phyloP scores from a whole-genome alignment of 2,888 invertebrate species.

The Campoplex capitator region DNA sequence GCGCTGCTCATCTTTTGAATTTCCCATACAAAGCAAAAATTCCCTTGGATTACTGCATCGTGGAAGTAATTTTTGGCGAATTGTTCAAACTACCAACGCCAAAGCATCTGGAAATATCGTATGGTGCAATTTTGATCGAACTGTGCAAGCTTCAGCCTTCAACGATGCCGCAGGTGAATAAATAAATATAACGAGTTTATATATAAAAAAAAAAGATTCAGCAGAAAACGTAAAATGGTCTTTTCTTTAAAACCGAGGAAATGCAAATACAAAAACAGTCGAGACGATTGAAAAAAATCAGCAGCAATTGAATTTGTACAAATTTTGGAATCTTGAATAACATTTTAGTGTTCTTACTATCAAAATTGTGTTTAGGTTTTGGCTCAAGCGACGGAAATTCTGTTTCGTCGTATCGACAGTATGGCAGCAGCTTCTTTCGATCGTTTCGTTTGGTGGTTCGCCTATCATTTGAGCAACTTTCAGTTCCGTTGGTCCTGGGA shows the following conservation, averaged over 20 bases:
- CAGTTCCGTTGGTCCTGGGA: constrained; percentile 99
- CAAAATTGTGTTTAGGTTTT: constrained; percentile 87
- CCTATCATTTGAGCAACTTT: constrained; percentile 99
- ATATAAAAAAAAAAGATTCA: not conserved
- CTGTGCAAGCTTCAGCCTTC: constrained; percentile 98
- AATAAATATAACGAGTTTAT: not conserved
- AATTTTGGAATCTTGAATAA: constrained; percentile 27
- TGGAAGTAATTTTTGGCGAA: constrained; percentile 98
- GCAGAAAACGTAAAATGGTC: not conserved
- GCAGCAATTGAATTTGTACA: no score
- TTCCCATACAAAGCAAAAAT: constrained; percentile 97
- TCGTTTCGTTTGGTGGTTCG: constrained; percentile 98
- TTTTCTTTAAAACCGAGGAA: no score
- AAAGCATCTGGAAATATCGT: constrained; percentile 95
- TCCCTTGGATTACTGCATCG: constrained; percentile 98
- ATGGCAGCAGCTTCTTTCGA: constrained; percentile 99
- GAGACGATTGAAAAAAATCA: no score
- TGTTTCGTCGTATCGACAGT: constrained; percentile 97
- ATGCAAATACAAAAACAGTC: no score
- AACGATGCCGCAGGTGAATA: constrained; percentile 94
- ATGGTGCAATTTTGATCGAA: constrained; percentile 98
- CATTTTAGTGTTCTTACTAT: not conserved
- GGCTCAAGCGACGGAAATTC: constrained; percentile 98
- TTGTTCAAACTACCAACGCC: constrained; percentile 96
- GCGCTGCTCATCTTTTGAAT: constrained; percentile 95